phyloP scores from a whole-genome alignment of 2,797 vertebrate species.

The Mormyrops attenuatus region DNA sequence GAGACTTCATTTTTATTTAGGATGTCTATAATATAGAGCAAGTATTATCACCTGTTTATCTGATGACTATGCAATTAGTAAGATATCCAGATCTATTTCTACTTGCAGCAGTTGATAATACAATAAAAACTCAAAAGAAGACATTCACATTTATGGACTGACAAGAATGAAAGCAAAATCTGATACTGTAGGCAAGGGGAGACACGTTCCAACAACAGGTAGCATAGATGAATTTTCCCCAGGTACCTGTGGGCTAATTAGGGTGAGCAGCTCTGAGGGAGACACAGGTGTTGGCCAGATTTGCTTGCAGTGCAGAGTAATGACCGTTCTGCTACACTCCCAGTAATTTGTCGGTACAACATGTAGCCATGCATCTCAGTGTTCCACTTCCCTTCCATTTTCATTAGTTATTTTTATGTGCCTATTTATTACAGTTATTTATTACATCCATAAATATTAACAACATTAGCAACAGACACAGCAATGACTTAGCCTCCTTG shows the following conservation, averaged over 20 bases:
- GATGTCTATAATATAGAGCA: neutral
- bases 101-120: neutral
- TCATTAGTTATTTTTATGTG: conserved; percentile 70
- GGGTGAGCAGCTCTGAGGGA: conserved; percentile 85
- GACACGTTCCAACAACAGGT: conserved; percentile 59
- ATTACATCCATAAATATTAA: conserved; percentile 92
- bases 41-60: neutral
- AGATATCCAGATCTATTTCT: neutral
- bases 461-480: conserved; percentile 68
- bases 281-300: conserved; percentile 94
- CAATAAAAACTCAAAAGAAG: neutral
- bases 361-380: conserved; percentile 89
- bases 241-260: conserved; percentile 96
- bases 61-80: neutral
- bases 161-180: neutral
- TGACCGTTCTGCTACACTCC: conserved; percentile 75
- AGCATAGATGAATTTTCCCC: conserved; percentile 62
- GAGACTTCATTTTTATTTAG: neutral
- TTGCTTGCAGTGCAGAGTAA: conserved; percentile 84
- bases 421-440: conserved; percentile 83
- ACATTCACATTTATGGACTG: neutral
- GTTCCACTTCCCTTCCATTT: conserved; percentile 81
- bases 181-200: conserved; percentile 37
- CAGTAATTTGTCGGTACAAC: conserved; percentile 89
- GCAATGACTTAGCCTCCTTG: conserved; percentile 66